Base-by-base conservation (phyloP, 92 coral and sea anemone species). In the Heteractis magnifica region DNA sequence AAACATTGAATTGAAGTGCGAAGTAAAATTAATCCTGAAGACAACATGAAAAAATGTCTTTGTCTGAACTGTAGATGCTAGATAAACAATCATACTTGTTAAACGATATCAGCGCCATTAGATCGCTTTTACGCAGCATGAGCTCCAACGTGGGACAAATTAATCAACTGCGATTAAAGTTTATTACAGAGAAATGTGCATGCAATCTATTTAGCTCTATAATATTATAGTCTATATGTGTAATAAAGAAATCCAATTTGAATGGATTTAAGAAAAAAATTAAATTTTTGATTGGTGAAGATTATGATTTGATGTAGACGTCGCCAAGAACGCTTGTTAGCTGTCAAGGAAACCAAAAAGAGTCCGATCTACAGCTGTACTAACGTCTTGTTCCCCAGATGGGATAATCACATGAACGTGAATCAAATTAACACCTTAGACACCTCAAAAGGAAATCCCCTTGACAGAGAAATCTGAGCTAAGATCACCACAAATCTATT, bases 261-360 rank as follows among this genome's bases (percentile, higher is more conserved):
- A n/a, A 62, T 9, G 70, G 20, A 18, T 62, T 68, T 23, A 62
- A 62, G 70, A 48, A 21, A 21, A 26, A 23, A 68, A 12, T 26
- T 26, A 8, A n/a, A 26, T 26, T 68, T 9, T n/a, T 6, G 70
- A 16, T 10, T 62, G 26, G 26, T 68, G 14, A 6, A 68, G 49
- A 5, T 64, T 34, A 34, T 34, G 44, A 64, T 5, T 20, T 5
- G 3, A 48, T 8, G 58, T 34, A 18, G 6, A 49, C 56, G 59
- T 19, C 8, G 59, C 51, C 55, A 49, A 52, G 59, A 75, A 75
- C 79, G 79, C 56, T 49, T 75, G 52, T 75, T 68, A 49, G 48
- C 55, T 49, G 79, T 49, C 59, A 52, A 52, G 55, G 59, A 75
- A 75, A 75, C 79, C 79, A 73, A 19, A 18, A 34, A 41, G 10